phyloP scores from a whole-genome alignment of 2,888 invertebrate species.

The Hyles lineata region DNA sequence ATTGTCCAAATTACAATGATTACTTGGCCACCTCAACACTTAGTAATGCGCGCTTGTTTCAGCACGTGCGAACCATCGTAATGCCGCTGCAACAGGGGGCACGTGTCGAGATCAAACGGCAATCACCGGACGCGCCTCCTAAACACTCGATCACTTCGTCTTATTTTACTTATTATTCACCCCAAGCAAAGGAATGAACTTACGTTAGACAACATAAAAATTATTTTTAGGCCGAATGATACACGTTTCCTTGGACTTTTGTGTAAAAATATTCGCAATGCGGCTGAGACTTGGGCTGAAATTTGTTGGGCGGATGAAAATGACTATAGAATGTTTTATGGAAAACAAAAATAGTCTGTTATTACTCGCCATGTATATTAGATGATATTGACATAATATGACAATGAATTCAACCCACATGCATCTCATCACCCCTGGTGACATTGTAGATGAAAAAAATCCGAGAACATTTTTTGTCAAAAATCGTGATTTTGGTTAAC shows the following conservation, averaged over 20 bases:
- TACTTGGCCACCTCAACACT: neutral
- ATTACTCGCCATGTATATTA: too few relatives aligned
- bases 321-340: neutral
- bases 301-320: neutral
- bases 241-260: neutral
- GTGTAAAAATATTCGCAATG: neutral
- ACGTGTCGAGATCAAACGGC: constrained; percentile 28
- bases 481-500: too few relatives aligned
- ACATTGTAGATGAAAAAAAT: too few relatives aligned
- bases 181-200: neutral
- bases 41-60: constrained; percentile 9
- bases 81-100: constrained; percentile 14
- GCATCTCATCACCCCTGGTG: too few relatives aligned
- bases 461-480: too few relatives aligned
- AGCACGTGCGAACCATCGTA: constrained; percentile 25
- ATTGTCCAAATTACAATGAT: neutral
- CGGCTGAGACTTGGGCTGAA: neutral
- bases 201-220: constrained; percentile 2
- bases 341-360: too few relatives aligned
- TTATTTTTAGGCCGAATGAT: constrained; percentile 1
- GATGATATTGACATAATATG: too few relatives aligned
- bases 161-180: constrained; percentile 8
- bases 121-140: constrained; percentile 22
- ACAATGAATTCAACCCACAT: too few relatives aligned
- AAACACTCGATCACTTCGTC: neutral